A percentile compares a stretch with the other conserved stretches of the same genome.
Conservation (phyloP, 2,797 vertebrate genomes). For the Nannoperca obscura region DNA sequence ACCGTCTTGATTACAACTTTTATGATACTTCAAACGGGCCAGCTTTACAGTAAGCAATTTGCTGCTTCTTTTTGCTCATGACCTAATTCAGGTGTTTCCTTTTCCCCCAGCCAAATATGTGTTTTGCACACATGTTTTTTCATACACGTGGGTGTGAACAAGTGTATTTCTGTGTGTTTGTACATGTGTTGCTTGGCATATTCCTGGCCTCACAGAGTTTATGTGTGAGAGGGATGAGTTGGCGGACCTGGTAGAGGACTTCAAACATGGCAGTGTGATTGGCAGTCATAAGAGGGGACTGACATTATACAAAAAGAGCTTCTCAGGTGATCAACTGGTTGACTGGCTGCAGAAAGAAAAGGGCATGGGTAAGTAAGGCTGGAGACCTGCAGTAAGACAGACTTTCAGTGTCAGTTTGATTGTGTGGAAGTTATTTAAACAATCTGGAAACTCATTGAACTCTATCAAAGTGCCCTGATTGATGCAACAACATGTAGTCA, state of each 20-base stretch:
- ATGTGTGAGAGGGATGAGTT: constrained; percentile 81
- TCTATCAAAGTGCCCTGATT: neutral
- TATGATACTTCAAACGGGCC: neutral
- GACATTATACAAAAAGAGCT: constrained; percentile 80
- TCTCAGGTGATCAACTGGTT: constrained; percentile 79
- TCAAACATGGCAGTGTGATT: constrained; percentile 79
- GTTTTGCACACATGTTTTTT: constrained; percentile 11
- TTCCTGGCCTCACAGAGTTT: constrained; percentile 69
- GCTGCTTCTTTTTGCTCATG: neutral
- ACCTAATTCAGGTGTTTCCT: neutral
- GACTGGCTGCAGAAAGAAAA: constrained; percentile 79
- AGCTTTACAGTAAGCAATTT: neutral
- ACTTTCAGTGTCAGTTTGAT: neutral
- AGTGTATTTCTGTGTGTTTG: constrained; percentile 54
- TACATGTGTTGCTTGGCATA: constrained; percentile 34
- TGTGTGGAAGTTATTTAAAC: neutral
- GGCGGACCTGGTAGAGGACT: constrained; percentile 75
- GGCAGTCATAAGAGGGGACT: constrained; percentile 75
- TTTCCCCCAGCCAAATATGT: neutral
- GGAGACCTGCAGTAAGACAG: constrained; percentile 13
- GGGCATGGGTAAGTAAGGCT: constrained; percentile 76
- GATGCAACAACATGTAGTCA: constrained; percentile 8
- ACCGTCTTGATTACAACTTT: neutral
- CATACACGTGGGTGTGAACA: constrained; percentile 13
- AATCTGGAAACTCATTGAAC: neutral